Percentiles rank a stretch among this genome's conserved stretches.
These are phyloP conservation scores for Xestobium rufovillosum DNA, from an alignment of 2,888 invertebrate genomes.

Conservation along the genomic window DNA sequence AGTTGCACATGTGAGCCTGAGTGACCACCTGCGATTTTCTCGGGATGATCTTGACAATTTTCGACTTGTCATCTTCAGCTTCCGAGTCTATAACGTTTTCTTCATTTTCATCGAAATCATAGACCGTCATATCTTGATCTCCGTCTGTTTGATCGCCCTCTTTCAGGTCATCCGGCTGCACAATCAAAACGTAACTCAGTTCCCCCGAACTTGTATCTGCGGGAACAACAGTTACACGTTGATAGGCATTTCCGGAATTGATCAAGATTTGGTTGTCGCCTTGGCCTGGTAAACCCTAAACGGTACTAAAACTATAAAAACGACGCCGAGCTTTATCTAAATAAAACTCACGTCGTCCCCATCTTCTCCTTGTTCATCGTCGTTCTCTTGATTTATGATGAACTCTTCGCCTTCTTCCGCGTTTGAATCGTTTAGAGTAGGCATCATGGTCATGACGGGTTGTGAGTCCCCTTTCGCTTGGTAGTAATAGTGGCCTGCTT, in stretches of 20 bases:
- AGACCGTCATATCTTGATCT: slow-evolving; percentile 57
- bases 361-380: slow-evolving; percentile 38
- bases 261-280: slow-evolving; percentile 45
- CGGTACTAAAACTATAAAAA: not conserved
- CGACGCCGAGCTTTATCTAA: slow-evolving; percentile 2
- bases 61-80: slow-evolving; percentile 56
- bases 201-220: slow-evolving; percentile 69
- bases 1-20: slow-evolving; percentile 76
- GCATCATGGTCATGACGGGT: slow-evolving; percentile 56
- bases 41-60: slow-evolving; percentile 55
- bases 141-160: slow-evolving; percentile 46
- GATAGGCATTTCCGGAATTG: slow-evolving; percentile 58
- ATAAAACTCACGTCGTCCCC: slow-evolving; percentile 27
- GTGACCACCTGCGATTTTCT: slow-evolving; percentile 57
- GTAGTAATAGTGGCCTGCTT: slow-evolving; percentile 75
- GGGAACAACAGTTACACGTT: slow-evolving; percentile 78
- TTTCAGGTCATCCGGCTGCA: slow-evolving; percentile 53
- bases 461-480: slow-evolving; percentile 61
- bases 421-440: slow-evolving; percentile 40
- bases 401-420: slow-evolving; percentile 46
- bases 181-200: slow-evolving; percentile 81
- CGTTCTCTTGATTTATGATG: slow-evolving; percentile 45
- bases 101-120: slow-evolving; percentile 68
- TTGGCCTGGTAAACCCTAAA: slow-evolving; percentile 17
- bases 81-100: slow-evolving; percentile 52